These are phyloP conservation scores for Tenthredo distinguenda DNA, from an alignment of 2,888 invertebrate species.

Conservation along the genomic window DNA sequence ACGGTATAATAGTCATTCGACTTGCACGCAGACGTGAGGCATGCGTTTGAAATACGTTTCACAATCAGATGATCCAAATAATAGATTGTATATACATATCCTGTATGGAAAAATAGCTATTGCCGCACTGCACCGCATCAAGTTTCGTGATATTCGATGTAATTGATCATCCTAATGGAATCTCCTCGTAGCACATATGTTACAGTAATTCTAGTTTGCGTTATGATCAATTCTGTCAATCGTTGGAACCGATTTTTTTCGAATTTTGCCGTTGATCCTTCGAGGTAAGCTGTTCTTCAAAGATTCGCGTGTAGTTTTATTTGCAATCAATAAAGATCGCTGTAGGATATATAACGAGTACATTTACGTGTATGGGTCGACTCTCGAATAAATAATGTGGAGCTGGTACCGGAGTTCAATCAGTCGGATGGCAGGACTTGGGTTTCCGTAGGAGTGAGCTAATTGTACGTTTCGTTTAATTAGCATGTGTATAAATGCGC, in stretches of 20 bases:
- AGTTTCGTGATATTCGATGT: background rate
- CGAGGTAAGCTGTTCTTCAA: background rate
- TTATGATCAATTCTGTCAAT: background rate
- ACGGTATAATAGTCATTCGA: background rate
- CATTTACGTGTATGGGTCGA: background rate
- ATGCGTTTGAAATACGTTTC: background rate
- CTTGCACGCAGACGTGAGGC: background rate
- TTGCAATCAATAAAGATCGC: background rate
- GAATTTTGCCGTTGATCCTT: background rate
- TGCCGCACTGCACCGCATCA: background rate
- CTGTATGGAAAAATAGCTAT: background rate
- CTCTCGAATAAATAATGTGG: background rate
- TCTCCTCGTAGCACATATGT: no score
- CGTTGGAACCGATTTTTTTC: background rate
- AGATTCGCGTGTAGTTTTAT: background rate
- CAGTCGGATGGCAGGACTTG: background rate
- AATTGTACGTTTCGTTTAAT: slow-evolving; percentile 51
- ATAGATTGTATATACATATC: background rate
- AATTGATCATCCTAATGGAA: background rate
- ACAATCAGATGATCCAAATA: background rate
- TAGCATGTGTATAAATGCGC: slow-evolving; percentile 40
- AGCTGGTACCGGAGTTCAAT: background rate
- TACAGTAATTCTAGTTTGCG: background rate
- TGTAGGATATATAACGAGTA: background rate
- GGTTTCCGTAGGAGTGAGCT: slow-evolving; percentile 49